Conservation (phyloP, 2,797 vertebrate species). For the Karalla daura region DNA sequence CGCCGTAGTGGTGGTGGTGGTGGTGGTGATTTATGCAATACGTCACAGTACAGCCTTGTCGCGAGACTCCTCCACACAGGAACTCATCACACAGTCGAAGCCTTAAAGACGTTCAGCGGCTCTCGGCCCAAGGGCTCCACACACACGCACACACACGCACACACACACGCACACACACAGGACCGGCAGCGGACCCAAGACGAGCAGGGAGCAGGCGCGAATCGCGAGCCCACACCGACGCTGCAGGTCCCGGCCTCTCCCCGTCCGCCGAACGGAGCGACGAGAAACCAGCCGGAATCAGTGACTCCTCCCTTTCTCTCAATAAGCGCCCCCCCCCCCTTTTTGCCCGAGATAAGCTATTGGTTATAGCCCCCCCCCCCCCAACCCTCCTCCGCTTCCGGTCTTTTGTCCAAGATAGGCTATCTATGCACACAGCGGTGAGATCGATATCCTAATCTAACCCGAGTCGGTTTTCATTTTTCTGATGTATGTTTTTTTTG, state of each 20-base stretch:
- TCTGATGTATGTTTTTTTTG: too few species aligned
- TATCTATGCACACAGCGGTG: not conserved
- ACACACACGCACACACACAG: too few species aligned
- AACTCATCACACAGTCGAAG: conserved; percentile 58
- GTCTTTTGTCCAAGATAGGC: not conserved
- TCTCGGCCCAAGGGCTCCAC: conserved; percentile 68
- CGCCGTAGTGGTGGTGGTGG: conserved; percentile 45
- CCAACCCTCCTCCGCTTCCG: too few species aligned
- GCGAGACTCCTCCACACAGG: conserved; percentile 48
- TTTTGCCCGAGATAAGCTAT: too few species aligned
- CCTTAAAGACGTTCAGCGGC: conserved; percentile 76
- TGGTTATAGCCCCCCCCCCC: too few species aligned
- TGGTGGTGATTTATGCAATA: conserved; percentile 82
- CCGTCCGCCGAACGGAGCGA: too few species aligned
- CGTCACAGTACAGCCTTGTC: conserved; percentile 83
- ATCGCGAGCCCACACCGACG: too few species aligned
- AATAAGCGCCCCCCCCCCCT: too few species aligned
- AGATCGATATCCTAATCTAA: not conserved
- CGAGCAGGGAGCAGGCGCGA: too few species aligned
- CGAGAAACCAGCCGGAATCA: not conserved
- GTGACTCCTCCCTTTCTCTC: not conserved
- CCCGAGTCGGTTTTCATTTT: too few species aligned
- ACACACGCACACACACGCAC: too few species aligned
- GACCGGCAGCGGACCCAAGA: conserved; percentile 14
- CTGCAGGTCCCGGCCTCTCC: too few species aligned